Base-by-base conservation (phyloP, 2,113 vertebrate genomes). In the Hucho hucho region DNA sequence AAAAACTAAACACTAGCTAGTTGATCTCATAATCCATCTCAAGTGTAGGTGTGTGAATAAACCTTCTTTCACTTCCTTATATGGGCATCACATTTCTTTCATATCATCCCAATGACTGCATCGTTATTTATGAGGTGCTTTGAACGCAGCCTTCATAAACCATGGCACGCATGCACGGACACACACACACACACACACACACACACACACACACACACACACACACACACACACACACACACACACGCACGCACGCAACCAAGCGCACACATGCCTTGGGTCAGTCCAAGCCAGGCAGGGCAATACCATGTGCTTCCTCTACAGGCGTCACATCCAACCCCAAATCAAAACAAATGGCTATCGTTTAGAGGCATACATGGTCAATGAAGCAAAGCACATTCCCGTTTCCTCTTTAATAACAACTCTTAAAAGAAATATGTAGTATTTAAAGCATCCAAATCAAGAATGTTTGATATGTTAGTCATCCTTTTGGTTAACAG, bases 301-400 rank as follows among this genome's bases (percentile, higher is more conserved):
- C 61, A 11, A n/a, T n/a, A 29, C 11, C 46, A 61, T 4, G 24
- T 4, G 53, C 43, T 66, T 61, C 24, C 74, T 58, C 71, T 66
- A 22, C 13, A 81, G 77, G 59, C 76, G 59, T 37, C 67, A 20
- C 16, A 53, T 6, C n/a, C 25, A 4, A 7, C 22, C 68, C 68
- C 18, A 53, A 18, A 49, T 37, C 1, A 75, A 69, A 37, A n/a
- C 22, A 3, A 53, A 22, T n/a, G 43, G 5, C n/a, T 18, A 79
- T 13, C 47, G 20, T 67, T 46, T 53, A 49, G 16, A 49, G 26
- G 53, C 2, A 65, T 63, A 75, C 26, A 25, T 13, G 61, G 61
- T 9, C 6, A n/a, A n/a, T 63, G 61, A 25, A 2, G 61, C 11
- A n/a, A 63, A 63, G 61, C 61, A 22, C 22, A 11, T 63, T n/a